Conservation (phyloP, 2,888 invertebrate genomes). For the Sabellastarte sp. region DNA sequence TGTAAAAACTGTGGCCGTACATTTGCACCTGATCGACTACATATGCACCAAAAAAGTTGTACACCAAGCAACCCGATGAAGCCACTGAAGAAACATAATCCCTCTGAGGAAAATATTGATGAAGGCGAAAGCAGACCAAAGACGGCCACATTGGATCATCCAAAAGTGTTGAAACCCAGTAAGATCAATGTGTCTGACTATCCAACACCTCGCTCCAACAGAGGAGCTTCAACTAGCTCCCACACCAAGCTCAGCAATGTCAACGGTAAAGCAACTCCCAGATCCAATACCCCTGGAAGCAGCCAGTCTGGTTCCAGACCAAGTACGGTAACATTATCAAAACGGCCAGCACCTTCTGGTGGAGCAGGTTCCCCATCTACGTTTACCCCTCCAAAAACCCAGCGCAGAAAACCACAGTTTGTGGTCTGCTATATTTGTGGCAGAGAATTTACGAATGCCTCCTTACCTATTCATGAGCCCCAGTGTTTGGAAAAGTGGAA, state of each 20-base stretch:
- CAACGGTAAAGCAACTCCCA: background rate
- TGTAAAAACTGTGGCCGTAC: slow-evolving; percentile 71
- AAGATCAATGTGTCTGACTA: slow-evolving; percentile 29
- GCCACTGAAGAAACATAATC: slow-evolving; percentile 15
- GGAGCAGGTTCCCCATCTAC: background rate
- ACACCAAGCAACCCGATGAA: slow-evolving; percentile 40
- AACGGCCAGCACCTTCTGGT: background rate
- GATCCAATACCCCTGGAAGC: background rate
- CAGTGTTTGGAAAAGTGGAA: slow-evolving; percentile 69
- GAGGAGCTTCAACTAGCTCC: slow-evolving; percentile 12
- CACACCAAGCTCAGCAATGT: background rate
- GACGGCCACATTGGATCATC: slow-evolving; percentile 41
- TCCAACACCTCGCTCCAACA: slow-evolving; percentile 13
- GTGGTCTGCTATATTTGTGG: slow-evolving; percentile 68
- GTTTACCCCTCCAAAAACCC: background rate
- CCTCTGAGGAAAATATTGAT: background rate
- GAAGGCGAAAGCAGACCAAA: slow-evolving; percentile 30
- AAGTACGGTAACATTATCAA: background rate
- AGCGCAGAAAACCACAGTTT: slow-evolving; percentile 15
- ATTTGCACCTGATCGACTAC: slow-evolving; percentile 70
- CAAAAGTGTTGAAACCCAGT: slow-evolving; percentile 23
- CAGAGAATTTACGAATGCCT: slow-evolving; percentile 66
- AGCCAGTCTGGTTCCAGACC: background rate
- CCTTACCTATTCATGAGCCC: slow-evolving; percentile 68
- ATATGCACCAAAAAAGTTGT: slow-evolving; percentile 67